Evolutionary conservation across 2,888 invertebrate genomes (phyloP).

Genomic region (Aleiodes alternator): DNA sequence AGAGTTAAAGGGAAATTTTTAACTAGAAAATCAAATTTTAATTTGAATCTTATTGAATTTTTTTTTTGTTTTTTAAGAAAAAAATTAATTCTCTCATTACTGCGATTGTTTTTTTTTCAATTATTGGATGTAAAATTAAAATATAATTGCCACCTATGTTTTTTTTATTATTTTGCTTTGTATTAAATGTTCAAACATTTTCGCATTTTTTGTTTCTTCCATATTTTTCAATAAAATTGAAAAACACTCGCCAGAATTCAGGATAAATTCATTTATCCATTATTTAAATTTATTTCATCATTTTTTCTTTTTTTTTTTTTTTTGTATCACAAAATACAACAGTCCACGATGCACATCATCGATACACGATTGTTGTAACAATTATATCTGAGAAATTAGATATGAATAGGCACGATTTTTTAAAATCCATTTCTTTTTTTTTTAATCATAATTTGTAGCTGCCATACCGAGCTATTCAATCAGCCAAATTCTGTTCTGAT

Average conservation of each 20-base stretch:
- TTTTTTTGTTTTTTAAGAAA: not conserved
- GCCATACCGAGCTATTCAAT: constrained; percentile 58
- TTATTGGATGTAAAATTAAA: constrained; percentile 29
- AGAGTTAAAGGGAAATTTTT: not conserved
- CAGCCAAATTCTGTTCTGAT: constrained; percentile 51
- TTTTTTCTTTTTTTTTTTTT: too few species aligned
- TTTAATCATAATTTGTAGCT: constrained; percentile 57
- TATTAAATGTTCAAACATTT: not conserved
- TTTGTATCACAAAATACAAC: constrained; percentile 51
- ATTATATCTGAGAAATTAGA: constrained; percentile 47
- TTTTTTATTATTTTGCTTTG: not conserved
- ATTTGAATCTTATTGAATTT: constrained; percentile 17
- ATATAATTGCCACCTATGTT: constrained; percentile 27
- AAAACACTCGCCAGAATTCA: constrained; percentile 35
- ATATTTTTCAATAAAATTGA: not conserved
- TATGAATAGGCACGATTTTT: constrained; percentile 42
- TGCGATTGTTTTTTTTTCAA: not conserved
- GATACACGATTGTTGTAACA: constrained; percentile 41
- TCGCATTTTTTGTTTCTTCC: not conserved
- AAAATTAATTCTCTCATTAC: constrained; percentile 11
- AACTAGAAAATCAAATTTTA: constrained; percentile 12
- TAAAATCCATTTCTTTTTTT: constrained; percentile 6
- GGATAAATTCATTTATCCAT: constrained; percentile 49
- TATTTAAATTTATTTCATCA: constrained; percentile 38
- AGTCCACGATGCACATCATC: constrained; percentile 42